These are phyloP conservation scores for Dasypogon diadema DNA, from an alignment of 2,888 invertebrate genomes.

Conservation along the genomic window DNA sequence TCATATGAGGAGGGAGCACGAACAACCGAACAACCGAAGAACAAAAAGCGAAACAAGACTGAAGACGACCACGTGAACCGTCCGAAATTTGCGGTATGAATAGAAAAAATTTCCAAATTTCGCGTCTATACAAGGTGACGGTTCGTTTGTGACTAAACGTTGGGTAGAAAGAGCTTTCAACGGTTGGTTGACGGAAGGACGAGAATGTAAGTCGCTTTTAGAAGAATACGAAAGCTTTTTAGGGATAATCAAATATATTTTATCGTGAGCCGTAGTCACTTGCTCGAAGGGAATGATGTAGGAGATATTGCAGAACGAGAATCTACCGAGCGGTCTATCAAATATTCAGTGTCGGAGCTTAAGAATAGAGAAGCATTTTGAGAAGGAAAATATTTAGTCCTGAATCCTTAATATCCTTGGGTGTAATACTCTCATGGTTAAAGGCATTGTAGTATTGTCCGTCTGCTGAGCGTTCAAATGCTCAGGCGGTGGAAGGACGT, in stretches of 20 bases:
- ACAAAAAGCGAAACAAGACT: conserved; percentile 23
- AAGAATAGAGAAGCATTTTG: neutral
- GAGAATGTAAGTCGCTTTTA: neutral
- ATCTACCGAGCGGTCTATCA: neutral
- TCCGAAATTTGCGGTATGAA: conserved; percentile 35
- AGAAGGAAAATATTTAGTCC: neutral
- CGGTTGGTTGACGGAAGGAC: neutral
- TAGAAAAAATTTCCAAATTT: conserved; percentile 34
- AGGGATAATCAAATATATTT: neutral
- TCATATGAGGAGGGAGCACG: neutral
- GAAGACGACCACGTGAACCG: conserved; percentile 41
- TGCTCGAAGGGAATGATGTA: neutral
- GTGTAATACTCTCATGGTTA: neutral
- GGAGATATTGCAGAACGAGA: neutral
- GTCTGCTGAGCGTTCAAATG: too few species aligned
- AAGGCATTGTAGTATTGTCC: too few species aligned
- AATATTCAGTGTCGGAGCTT: conserved; percentile 20
- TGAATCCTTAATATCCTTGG: neutral
- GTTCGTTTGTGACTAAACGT: conserved; percentile 39
- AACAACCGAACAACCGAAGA: neutral
- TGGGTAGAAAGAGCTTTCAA: conserved; percentile 28
- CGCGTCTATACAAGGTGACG: conserved; percentile 45
- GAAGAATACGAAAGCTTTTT: conserved; percentile 8
- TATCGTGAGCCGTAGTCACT: neutral
- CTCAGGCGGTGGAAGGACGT: too few species aligned